Base-by-base conservation (phyloP, 2,797 vertebrate genomes). In the Helarctos malayanus region DNA sequence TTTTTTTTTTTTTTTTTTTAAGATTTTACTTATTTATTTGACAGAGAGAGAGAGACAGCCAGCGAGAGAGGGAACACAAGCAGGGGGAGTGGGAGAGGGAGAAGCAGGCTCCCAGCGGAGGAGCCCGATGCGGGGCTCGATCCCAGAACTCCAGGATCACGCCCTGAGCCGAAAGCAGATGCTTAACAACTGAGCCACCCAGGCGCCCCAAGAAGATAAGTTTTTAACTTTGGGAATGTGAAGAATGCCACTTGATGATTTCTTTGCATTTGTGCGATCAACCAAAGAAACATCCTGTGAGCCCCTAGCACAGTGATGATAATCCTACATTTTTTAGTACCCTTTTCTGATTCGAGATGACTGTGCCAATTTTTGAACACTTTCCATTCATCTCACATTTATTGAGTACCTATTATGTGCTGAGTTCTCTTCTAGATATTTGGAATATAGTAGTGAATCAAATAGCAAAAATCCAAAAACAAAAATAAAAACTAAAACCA, bases 161-260 rank as follows among this genome's bases (percentile, higher is more conserved):
- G 41, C 41, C 41, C 41, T 41, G 41, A 41, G 41, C 41, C 41
- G 41, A 41, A 41, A 7, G 41, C 41, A 41, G 41, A 41, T 7
- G 41, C 41, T 41, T 5, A 41, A 41, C 41, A 1, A 7, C 41
- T 41, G 41, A 5, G 41, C 41, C 41, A 41, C 41, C 41, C 41
- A 41, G 41, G 41, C 41, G 41, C 41, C 41, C 41, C 41, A 38
- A 38, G 38, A 38, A 38, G 38, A 38, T 38, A 38, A 38, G 38
- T 38, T 38, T 38, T n/a, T 89, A 78, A 71, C 49, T 96, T 80
- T 63, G 83, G 84, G 91, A 95, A 93, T 73, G 41, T 65, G n/a
- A 95, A 88, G 81, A 81, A 95, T 76, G 69, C 54, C 54, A 82
- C 56, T 5, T 82, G 86, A 93, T 38, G 59, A 73, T 69, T 95